Evolutionary conservation across 2,113 vertebrate genomes (phyloP).

Genomic region (Gymnogyps californianus): DNA sequence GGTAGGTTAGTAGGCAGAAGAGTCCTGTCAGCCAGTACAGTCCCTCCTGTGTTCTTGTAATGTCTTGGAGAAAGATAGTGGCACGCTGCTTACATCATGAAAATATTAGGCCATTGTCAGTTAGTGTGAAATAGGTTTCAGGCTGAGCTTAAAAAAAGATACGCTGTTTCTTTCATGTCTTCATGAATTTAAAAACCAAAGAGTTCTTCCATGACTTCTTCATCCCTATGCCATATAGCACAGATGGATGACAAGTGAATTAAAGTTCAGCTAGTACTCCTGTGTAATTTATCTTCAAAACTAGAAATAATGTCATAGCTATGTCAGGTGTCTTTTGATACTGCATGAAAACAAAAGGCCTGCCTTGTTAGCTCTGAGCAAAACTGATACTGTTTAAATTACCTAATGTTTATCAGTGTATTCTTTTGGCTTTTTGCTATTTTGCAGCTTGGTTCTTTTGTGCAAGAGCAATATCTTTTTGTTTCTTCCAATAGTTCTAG

Average conservation of each 20-base stretch:
- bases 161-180: not conserved
- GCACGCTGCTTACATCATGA: not conserved
- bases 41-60: not conserved
- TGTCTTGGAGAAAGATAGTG: not conserved
- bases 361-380: not conserved
- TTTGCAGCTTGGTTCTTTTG: not conserved
- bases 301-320: not conserved
- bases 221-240: not conserved
- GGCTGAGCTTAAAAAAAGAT: not conserved
- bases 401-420: not conserved
- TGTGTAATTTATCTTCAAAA: not conserved
- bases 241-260: not conserved
- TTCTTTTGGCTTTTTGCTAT: not conserved
- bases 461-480: not conserved
- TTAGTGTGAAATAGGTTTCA: not conserved
- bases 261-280: not conserved
- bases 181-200: not conserved
- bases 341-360: not conserved
- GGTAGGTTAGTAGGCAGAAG: not conserved
- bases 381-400: not conserved
- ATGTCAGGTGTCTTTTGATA: not conserved
- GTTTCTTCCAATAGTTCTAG: not conserved
- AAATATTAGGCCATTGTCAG: not conserved
- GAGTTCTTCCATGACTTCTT: not conserved
- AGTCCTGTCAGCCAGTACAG: not conserved